Base-by-base conservation (phyloP, 2,888 invertebrate genomes). In the Drosophila cracens region DNA sequence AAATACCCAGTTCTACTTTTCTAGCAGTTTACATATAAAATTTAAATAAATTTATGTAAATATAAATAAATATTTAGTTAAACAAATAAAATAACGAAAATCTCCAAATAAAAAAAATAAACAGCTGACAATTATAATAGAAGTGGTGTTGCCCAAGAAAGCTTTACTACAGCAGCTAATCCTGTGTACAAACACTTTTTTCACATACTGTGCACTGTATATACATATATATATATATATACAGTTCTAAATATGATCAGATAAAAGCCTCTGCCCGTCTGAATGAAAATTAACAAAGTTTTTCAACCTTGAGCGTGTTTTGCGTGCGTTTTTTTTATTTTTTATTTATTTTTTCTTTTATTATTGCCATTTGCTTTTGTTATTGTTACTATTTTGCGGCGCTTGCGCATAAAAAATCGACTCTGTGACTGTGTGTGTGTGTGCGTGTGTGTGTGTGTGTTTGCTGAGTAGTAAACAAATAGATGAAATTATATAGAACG, bases 381-480 rank as follows among this genome's bases (percentile, higher is more conserved):
- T 75, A 70, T 72, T 76, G 58, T 70, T 70, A 74, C 64, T 74
- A 49, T 70, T 75, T 75, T 75, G 71, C 65, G 71, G 76, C 61
- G 75, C 66, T 75, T 71, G 75, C 71, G 75, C 76, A 70, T 74
- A 62, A 74, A 62, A 58, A 53, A 52, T 16, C 5, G 16, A 34
- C 36, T 54, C 10, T 38, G 29, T n/a, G 10, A 25, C 11, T n/a
- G 18, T 6, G 29, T 27, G 38, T 36, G 25, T 46, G 29, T 56
- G 31, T 60, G 25, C 27, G 38, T 43, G n/a, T 48, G 29, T 56
- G 31, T 57, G 25, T 49, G 21, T 43, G 46, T 58, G 34, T 65
- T 36, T 49, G 38, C 46, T 38, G 53, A 58, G 71, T 54, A 71
- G 71, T 72, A 75, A 76, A 76, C 76, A 76, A 75, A 75, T 63